Conservation (phyloP, 2,888 invertebrate genomes). For the Portevinia maculata region DNA sequence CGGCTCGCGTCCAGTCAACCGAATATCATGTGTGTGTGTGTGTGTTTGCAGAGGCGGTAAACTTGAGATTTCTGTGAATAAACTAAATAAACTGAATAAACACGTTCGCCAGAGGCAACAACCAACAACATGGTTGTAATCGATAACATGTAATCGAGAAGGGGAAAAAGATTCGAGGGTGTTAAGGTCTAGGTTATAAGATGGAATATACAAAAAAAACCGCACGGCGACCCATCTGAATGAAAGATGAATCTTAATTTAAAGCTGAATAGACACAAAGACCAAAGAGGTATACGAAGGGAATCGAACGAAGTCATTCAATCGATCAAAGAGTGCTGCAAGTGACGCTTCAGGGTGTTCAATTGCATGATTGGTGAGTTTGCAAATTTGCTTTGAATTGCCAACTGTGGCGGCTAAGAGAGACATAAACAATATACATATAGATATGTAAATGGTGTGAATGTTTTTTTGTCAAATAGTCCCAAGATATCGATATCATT, state of each 20-base stretch:
- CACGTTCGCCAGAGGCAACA: constrained; percentile 59
- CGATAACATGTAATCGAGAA: constrained; percentile 60
- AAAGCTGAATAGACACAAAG: background rate
- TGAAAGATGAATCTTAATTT: constrained; percentile 31
- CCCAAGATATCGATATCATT: too few species aligned
- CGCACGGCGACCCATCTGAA: constrained; percentile 16
- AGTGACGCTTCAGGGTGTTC: constrained; percentile 54
- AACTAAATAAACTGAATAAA: constrained; percentile 63
- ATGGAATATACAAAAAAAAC: constrained; percentile 7
- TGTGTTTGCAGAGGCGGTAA: constrained; percentile 11
- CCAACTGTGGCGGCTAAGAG: constrained; percentile 9
- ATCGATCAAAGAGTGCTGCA: constrained; percentile 68
- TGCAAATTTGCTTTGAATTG: constrained; percentile 22
- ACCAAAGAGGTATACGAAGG: background rate
- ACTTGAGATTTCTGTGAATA: constrained; percentile 42
- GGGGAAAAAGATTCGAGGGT: constrained; percentile 33
- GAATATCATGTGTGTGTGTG: background rate
- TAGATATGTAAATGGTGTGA: too few species aligned
- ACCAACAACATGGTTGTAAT: constrained; percentile 49
- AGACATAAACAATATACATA: background rate
- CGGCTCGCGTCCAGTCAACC: constrained; percentile 17
- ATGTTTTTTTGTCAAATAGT: too few species aligned
- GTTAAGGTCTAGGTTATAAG: constrained; percentile 35
- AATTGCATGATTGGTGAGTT: constrained; percentile 55
- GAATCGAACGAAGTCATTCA: constrained; percentile 63